Evolutionary conservation across 2,113 vertebrate genomes (phyloP).

Genomic region (Platysteira castanea): DNA sequence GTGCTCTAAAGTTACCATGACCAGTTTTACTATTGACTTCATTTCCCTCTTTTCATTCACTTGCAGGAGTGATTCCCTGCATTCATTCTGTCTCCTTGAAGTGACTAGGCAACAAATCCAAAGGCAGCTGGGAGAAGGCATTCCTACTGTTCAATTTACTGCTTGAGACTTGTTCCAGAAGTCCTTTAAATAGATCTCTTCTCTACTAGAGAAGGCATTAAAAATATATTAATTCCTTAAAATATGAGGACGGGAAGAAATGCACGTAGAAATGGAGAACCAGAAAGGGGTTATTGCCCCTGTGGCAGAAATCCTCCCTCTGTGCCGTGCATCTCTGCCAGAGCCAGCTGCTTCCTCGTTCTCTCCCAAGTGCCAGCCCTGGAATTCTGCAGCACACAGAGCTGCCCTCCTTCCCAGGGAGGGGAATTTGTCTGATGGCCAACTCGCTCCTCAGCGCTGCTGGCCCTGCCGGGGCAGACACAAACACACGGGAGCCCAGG

Average conservation of each 20-base stretch:
- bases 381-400: neutral
- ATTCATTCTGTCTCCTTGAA: neutral
- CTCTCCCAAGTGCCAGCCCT: neutral
- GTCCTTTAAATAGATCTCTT: neutral
- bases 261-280: accelerated
- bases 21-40: neutral
- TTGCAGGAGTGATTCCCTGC: neutral
- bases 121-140: conserved; percentile 5
- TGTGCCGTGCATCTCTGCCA: neutral
- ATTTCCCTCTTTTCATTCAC: conserved; percentile 1
- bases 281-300: neutral
- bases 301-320: neutral
- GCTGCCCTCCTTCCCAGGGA: neutral
- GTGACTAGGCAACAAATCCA: conserved; percentile 36
- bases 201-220: neutral
- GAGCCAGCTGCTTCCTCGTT: neutral
- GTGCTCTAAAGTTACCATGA: neutral
- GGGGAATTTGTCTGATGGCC: neutral
- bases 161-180: neutral
- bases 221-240: neutral
- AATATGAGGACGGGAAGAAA: neutral
- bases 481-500: accelerated
- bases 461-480: neutral
- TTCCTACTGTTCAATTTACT: neutral
- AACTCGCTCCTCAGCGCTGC: neutral